phyloP scores from a whole-genome alignment of 2,113 vertebrate species.

The Carettochelys insculpta region DNA sequence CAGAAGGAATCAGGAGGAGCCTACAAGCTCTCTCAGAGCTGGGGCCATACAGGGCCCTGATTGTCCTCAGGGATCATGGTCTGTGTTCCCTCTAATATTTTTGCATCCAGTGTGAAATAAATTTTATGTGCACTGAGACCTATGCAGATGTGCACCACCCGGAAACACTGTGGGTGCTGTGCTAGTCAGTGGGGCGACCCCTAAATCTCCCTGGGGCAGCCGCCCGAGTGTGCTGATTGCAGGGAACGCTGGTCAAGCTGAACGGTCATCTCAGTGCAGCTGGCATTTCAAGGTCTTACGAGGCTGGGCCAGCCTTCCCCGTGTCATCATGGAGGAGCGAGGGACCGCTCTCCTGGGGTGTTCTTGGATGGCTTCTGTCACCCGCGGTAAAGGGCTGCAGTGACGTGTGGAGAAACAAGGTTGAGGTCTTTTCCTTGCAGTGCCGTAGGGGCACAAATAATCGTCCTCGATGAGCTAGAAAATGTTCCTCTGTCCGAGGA shows the following conservation, averaged over 20 bases:
- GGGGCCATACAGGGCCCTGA: background rate
- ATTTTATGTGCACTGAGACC: too few relatives aligned
- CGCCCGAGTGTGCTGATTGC: too few relatives aligned
- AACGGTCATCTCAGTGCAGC: background rate
- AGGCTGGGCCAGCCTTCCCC: background rate
- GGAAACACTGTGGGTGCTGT: too few relatives aligned
- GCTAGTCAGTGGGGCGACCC: too few relatives aligned
- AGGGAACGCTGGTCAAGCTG: too few relatives aligned
- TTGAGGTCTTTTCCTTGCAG: background rate
- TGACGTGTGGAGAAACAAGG: background rate
- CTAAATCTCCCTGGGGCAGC: too few relatives aligned
- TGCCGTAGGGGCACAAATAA: background rate
- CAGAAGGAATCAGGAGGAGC: too few relatives aligned
- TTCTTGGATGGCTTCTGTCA: background rate
- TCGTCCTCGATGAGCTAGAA: background rate
- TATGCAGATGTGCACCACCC: too few relatives aligned
- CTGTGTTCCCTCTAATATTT: too few relatives aligned
- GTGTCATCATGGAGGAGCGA: background rate
- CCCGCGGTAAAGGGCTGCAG: background rate
- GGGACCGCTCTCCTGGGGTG: background rate
- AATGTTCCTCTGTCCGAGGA: background rate
- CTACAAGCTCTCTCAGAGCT: background rate
- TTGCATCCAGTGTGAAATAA: too few relatives aligned
- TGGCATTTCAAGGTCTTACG: background rate
- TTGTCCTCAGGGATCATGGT: background rate